These are phyloP conservation scores for Rhynchophorus ferrugineus DNA, from an alignment of 1,140 invertebrate species.

Conservation along the genomic window DNA sequence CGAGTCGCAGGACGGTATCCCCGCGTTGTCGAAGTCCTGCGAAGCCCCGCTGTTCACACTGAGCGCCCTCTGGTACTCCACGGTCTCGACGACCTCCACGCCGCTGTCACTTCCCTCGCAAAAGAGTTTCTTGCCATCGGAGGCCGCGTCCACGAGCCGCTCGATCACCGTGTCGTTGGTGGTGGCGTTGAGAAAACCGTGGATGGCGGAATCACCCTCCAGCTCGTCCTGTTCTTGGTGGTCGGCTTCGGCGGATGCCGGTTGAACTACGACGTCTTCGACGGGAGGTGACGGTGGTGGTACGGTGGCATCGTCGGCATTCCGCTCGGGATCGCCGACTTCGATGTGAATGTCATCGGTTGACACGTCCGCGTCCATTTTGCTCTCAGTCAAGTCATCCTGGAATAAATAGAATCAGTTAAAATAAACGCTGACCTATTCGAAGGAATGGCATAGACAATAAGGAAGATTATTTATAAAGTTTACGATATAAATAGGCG, in stretches of 20 bases:
- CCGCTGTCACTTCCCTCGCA: slow-evolving; percentile 70
- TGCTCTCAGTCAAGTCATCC: neutral
- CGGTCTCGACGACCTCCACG: slow-evolving; percentile 57
- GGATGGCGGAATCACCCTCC: slow-evolving; percentile 29
- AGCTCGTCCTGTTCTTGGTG: slow-evolving; percentile 12
- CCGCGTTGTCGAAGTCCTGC: slow-evolving; percentile 51
- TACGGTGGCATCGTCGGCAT: neutral
- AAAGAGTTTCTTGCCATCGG: slow-evolving; percentile 10
- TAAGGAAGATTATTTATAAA: too few relatives aligned
- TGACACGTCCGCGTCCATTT: slow-evolving; percentile 9
- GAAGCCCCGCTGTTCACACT: slow-evolving; percentile 54
- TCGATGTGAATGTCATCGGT: neutral
- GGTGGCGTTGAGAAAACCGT: slow-evolving; percentile 29
- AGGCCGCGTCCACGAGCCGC: slow-evolving; percentile 1
- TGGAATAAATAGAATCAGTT: slow-evolving; percentile 6
- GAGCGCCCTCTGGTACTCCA: slow-evolving; percentile 43
- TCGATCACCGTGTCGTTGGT: slow-evolving; percentile 35
- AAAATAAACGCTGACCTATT: neutral
- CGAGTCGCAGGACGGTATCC: slow-evolving; percentile 57
- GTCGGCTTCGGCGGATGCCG: too few relatives aligned
- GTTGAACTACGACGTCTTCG: too few relatives aligned
- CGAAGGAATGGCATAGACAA: neutral
- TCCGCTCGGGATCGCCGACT: too few relatives aligned
- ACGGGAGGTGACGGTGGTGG: too few relatives aligned
- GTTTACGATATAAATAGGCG: too few relatives aligned